Percentiles rank a stretch among this genome's conserved stretches.
Conservation (phyloP, 2,888 invertebrate genomes). For the Drosophila pseudotalamancana region DNA sequence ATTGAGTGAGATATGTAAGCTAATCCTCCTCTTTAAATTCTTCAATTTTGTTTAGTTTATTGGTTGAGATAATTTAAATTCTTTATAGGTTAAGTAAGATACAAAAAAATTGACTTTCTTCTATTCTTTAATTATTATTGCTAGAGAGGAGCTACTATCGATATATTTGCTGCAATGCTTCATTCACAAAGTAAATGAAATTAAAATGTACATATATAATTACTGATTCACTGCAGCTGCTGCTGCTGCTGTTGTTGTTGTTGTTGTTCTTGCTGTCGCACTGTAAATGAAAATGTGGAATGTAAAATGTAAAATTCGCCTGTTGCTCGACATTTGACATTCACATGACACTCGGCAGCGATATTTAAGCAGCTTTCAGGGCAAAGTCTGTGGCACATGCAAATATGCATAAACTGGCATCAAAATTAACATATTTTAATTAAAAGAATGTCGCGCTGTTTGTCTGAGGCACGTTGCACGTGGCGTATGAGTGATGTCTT, state of each 20-base stretch:
- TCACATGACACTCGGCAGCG: not conserved
- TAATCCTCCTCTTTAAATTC: no score
- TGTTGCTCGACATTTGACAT: constrained; percentile 15
- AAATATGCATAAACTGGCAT: constrained; percentile 13
- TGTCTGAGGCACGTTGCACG: constrained; percentile 35
- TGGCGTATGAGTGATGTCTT: constrained; percentile 68
- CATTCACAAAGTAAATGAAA: no score
- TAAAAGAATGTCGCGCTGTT: constrained; percentile 57
- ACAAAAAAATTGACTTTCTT: no score
- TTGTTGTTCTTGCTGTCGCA: constrained; percentile 6
- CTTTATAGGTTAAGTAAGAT: no score
- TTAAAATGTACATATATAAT: not conserved
- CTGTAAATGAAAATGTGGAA: no score
- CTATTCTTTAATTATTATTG: no score
- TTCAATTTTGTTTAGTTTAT: no score
- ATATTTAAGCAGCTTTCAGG: constrained; percentile 31
- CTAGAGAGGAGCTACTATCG: no score
- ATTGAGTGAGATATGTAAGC: no score
- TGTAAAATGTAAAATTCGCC: constrained; percentile 24
- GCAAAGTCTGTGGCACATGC: not conserved
- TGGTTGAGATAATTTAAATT: no score
- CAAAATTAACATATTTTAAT: constrained; percentile 73
- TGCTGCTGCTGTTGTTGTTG: not conserved
- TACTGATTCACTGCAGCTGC: not conserved
- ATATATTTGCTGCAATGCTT: no score